A percentile compares a stretch with the other conserved stretches of the same genome.
These are phyloP conservation scores for Danio choprae DNA, from an alignment of 2,797 vertebrate species.

Conservation along the genomic window DNA sequence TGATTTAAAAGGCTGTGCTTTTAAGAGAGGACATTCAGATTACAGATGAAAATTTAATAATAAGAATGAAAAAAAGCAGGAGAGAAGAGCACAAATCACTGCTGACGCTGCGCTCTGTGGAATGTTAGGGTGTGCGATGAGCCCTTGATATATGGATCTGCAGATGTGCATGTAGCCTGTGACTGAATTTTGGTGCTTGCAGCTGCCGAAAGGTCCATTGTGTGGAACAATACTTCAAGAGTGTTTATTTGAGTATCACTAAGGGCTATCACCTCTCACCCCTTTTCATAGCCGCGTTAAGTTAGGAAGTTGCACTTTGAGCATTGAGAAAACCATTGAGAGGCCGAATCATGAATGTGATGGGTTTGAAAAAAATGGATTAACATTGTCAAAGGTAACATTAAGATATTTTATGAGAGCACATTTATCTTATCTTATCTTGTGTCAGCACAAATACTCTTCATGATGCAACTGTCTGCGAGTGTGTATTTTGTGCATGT, in stretches of 20 bases:
- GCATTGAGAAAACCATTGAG: neutral
- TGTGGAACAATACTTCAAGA: constrained; percentile 60
- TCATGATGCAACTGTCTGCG: neutral
- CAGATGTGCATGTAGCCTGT: constrained; percentile 79
- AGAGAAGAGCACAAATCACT: constrained; percentile 81
- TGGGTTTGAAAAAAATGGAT: constrained; percentile 17
- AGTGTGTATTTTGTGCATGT: neutral
- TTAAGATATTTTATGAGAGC: constrained; percentile 36
- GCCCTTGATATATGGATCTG: constrained; percentile 77
- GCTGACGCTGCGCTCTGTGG: constrained; percentile 73
- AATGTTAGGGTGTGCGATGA: constrained; percentile 76
- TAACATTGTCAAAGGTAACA: constrained; percentile 14
- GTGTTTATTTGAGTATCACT: constrained; percentile 51
- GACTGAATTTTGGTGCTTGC: constrained; percentile 69
- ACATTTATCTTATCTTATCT: constrained; percentile 41
- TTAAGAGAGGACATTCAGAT: constrained; percentile 80
- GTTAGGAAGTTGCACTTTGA: constrained; percentile 1
- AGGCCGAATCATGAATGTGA: constrained; percentile 20
- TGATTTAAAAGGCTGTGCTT: constrained; percentile 81
- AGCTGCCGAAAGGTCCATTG: constrained; percentile 69
- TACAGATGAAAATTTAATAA: constrained; percentile 82
- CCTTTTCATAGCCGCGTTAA: neutral
- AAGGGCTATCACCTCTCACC: constrained; percentile 45
- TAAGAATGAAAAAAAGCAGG: constrained; percentile 69
- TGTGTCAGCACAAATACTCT: constrained; percentile 28